phyloP scores from a whole-genome alignment of 2,888 invertebrate species.

The Trachelus tabidus region DNA sequence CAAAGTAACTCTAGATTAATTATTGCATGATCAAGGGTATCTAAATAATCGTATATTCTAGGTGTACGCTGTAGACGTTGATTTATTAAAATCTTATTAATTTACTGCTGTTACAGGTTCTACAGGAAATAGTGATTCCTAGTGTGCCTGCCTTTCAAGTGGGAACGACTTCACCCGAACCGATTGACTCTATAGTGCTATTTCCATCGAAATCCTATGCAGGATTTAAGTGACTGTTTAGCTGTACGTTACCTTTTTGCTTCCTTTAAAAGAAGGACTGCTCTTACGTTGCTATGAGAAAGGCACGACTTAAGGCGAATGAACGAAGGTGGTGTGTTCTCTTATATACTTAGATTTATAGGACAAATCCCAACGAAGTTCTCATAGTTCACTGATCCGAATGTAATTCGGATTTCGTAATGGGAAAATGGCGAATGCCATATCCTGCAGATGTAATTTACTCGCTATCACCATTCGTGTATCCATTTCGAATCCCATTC shows the following conservation, averaged over 20 bases:
- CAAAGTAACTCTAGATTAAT: neutral
- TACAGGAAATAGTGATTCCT: conserved; percentile 17
- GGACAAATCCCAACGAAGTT: neutral
- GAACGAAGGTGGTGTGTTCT: neutral
- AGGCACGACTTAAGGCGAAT: neutral
- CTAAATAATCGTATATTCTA: neutral
- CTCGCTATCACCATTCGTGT: neutral
- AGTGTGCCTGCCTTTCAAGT: conserved; percentile 28
- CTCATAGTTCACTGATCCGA: neutral
- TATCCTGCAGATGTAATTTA: neutral
- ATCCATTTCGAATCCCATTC: neutral
- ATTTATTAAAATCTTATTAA: neutral
- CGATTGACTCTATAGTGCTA: conserved; percentile 26
- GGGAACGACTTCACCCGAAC: conserved; percentile 30
- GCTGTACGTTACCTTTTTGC: neutral
- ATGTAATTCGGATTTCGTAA: neutral
- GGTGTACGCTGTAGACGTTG: neutral
- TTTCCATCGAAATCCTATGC: conserved; percentile 27
- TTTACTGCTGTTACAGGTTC: conserved; percentile 18
- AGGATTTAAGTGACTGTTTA: conserved; percentile 7
- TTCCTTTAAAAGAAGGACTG: neutral
- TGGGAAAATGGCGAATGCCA: neutral
- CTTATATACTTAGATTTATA: neutral
- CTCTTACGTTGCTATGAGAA: neutral
- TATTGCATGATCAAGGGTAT: conserved; percentile 6